Percentiles rank a stretch among this genome's conserved stretches.
These are phyloP conservation scores for Porites rus DNA, from an alignment of 92 coral and sea anemone genomes.

Conservation along the genomic window DNA sequence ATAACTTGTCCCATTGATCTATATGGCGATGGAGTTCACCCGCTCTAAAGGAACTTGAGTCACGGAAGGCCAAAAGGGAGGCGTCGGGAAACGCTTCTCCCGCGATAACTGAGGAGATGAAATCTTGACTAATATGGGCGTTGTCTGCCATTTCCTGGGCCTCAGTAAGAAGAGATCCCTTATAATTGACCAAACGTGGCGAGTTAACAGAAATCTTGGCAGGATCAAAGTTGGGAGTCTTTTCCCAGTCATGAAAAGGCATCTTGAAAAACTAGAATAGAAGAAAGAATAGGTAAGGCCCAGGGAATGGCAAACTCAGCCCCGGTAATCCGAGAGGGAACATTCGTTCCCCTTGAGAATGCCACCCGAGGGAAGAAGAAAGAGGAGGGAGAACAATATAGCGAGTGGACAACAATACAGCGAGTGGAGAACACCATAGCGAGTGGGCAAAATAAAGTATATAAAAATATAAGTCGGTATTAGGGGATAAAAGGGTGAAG, in stretches of 20 bases:
- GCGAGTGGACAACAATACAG: background rate
- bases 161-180: background rate
- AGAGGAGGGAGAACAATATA: conserved; percentile 2
- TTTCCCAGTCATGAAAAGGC: conserved; percentile 30
- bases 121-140: conserved; percentile 27
- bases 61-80: conserved; percentile 47
- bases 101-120: conserved; percentile 4
- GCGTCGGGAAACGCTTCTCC: conserved; percentile 39
- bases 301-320: conserved; percentile 12
- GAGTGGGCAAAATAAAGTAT: background rate
- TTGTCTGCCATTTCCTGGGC: conserved; percentile 27
- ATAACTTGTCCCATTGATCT: conserved; percentile 38
- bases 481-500: background rate
- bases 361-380: conserved; percentile 35
- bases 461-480: background rate
- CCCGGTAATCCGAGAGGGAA: conserved; percentile 30
- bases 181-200: conserved; percentile 11
- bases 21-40: conserved; percentile 47
- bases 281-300: conserved; percentile 19
- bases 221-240: conserved; percentile 35
- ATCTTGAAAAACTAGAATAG: conserved; percentile 19
- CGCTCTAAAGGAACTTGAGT: conserved; percentile 39
- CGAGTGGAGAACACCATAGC: no score
- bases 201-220: conserved; percentile 14
- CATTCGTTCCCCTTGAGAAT: conserved; percentile 37